phyloP scores from a whole-genome alignment of 1,140 invertebrate species.

The Homarus americanus region DNA sequence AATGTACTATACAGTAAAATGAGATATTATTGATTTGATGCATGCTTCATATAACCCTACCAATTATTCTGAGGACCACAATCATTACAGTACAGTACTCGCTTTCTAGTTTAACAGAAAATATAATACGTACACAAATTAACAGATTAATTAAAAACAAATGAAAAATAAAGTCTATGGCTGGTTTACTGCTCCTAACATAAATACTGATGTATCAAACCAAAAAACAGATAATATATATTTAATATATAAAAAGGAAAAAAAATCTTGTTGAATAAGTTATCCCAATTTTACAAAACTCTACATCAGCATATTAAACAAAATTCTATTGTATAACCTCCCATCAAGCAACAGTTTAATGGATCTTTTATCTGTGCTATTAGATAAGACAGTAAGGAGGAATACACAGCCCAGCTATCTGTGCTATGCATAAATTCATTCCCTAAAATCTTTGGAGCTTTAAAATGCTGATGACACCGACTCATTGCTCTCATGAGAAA shows the following conservation, averaged over 20 bases:
- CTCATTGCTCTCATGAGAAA: neutral
- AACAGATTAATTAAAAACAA: neutral
- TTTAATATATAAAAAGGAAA: too few species aligned
- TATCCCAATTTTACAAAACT: too few species aligned
- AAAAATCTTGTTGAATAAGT: too few species aligned
- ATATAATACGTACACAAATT: neutral
- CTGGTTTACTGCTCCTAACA: neutral
- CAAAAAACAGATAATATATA: neutral
- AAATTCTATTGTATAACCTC: neutral
- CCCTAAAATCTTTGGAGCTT: neutral
- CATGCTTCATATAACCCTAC: neutral
- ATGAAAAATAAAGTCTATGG: neutral
- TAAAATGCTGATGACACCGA: neutral
- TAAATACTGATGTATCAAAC: neutral
- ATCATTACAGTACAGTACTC: neutral
- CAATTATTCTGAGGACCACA: neutral
- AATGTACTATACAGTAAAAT: neutral
- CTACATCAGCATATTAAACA: too few species aligned
- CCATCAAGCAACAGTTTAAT: neutral
- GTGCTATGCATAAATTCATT: neutral
- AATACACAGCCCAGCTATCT: neutral
- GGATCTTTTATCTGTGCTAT: neutral
- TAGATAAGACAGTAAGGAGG: neutral
- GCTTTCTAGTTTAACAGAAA: neutral
- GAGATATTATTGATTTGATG: conserved; percentile 20